A percentile compares a stretch with the other conserved stretches of the same genome.
These are phyloP conservation scores for Tolypeutes matacus DNA, from an alignment of 2,797 vertebrate genomes.

Conservation along the genomic window DNA sequence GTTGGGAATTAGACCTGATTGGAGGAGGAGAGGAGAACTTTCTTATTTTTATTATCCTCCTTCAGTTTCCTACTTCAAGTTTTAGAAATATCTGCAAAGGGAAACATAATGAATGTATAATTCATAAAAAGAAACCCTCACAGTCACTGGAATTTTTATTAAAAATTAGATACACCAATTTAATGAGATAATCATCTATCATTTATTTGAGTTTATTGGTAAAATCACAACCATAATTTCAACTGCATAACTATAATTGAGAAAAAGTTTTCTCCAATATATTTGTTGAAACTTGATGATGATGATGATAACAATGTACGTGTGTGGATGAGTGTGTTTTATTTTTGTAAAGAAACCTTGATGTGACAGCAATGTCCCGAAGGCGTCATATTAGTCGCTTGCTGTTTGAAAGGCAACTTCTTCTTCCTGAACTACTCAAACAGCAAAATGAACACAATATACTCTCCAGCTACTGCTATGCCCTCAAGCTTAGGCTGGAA, in stretches of 20 bases:
- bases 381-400: slow-evolving; percentile 82
- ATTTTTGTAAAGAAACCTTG: slow-evolving; percentile 82
- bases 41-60: not conserved
- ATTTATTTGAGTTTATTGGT: slow-evolving; percentile 23
- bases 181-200: slow-evolving; percentile 34
- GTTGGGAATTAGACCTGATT: not conserved
- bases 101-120: slow-evolving; percentile 5
- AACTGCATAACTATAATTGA: slow-evolving; percentile 28
- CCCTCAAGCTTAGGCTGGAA: slow-evolving; percentile 87
- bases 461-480: slow-evolving; percentile 85
- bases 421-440: slow-evolving; percentile 86
- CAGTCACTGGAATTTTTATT: not conserved
- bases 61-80: slow-evolving; percentile 5
- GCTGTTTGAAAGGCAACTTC: slow-evolving; percentile 86
- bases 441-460: slow-evolving; percentile 88
- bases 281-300: slow-evolving; percentile 80
- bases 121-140: slow-evolving; percentile 46
- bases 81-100: slow-evolving; percentile 27
- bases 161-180: slow-evolving; percentile 14
- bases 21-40: not conserved
- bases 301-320: not conserved
- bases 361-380: slow-evolving; percentile 87
- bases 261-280: slow-evolving; percentile 75
- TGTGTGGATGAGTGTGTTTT: not conserved
- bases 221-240: slow-evolving; percentile 33